phyloP scores from a whole-genome alignment of 2,888 invertebrate genomes.

The Hyposoter didymator region DNA sequence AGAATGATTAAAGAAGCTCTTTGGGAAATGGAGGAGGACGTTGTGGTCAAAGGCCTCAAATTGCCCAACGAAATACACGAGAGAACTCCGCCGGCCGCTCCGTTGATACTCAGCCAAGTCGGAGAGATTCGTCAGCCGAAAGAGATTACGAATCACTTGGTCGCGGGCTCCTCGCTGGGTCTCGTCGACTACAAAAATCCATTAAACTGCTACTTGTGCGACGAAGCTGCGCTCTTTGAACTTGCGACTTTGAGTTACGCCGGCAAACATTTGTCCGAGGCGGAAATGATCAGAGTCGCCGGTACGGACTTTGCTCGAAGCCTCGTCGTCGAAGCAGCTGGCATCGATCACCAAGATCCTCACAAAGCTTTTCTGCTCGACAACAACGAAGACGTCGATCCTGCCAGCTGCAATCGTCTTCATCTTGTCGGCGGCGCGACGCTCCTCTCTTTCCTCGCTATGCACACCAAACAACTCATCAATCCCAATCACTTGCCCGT shows the following conservation, averaged over 20 bases:
- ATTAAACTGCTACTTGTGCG: constrained; percentile 87
- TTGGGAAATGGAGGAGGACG: constrained; percentile 91
- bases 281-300: constrained; percentile 88
- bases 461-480: constrained; percentile 89
- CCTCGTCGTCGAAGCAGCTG: constrained; percentile 91
- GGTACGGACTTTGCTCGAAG: constrained; percentile 93
- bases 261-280: constrained; percentile 83
- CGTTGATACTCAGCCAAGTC: constrained; percentile 70
- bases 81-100: constrained; percentile 85
- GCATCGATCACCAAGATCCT: constrained; percentile 86
- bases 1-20: constrained; percentile 87
- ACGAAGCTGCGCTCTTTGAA: constrained; percentile 91
- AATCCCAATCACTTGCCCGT: constrained; percentile 88
- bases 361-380: constrained; percentile 87
- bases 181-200: constrained; percentile 87
- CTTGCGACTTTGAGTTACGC: constrained; percentile 85
- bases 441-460: constrained; percentile 90
- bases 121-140: constrained; percentile 64
- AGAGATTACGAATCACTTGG: constrained; percentile 84
- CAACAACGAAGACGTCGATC: constrained; percentile 86
- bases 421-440: constrained; percentile 92
- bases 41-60: constrained; percentile 87
- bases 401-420: constrained; percentile 86
- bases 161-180: constrained; percentile 85
- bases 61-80: constrained; percentile 90